phyloP scores from a whole-genome alignment of 1,140 invertebrate species.

The Drosophila dunni region DNA sequence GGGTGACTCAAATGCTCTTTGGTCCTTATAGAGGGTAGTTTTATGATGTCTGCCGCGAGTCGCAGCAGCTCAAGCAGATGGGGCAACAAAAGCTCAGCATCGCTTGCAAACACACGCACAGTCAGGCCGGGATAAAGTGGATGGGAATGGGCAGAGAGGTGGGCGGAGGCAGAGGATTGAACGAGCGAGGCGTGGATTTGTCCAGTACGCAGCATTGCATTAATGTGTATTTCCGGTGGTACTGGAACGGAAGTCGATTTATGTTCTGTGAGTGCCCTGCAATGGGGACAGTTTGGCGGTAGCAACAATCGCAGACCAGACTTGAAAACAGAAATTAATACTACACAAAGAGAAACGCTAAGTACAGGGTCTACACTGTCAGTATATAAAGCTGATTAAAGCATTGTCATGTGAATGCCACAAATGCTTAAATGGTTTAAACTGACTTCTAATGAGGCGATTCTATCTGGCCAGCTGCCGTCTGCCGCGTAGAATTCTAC shows the following conservation, averaged over 20 bases:
- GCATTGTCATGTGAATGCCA: constrained; percentile 56
- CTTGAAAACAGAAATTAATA: background rate
- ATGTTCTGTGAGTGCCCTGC: constrained; percentile 49
- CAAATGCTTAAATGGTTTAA: constrained; percentile 59
- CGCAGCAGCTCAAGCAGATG: background rate
- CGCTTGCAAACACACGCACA: constrained; percentile 72
- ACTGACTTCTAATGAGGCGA: constrained; percentile 57
- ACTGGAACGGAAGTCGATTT: constrained; percentile 67
- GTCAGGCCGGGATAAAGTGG: background rate
- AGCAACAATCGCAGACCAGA: constrained; percentile 36
- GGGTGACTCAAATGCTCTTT: constrained; percentile 7
- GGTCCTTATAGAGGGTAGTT: constrained; percentile 59
- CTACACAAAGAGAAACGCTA: background rate
- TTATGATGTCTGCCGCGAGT: constrained; percentile 21
- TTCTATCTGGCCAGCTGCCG: constrained; percentile 11
- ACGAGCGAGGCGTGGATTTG: background rate
- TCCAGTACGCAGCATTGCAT: constrained; percentile 64
- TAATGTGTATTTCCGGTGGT: constrained; percentile 77
- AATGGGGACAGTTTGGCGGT: constrained; percentile 47
- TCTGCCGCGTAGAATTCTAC: constrained; percentile 22
- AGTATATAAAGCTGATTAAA: background rate
- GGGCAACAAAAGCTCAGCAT: constrained; percentile 55
- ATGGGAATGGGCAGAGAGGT: background rate
- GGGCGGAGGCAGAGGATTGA: background rate
- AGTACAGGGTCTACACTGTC: background rate